These are phyloP conservation scores for Halichoeres trimaculatus DNA, from an alignment of 2,113 vertebrate species.

Conservation along the genomic window DNA sequence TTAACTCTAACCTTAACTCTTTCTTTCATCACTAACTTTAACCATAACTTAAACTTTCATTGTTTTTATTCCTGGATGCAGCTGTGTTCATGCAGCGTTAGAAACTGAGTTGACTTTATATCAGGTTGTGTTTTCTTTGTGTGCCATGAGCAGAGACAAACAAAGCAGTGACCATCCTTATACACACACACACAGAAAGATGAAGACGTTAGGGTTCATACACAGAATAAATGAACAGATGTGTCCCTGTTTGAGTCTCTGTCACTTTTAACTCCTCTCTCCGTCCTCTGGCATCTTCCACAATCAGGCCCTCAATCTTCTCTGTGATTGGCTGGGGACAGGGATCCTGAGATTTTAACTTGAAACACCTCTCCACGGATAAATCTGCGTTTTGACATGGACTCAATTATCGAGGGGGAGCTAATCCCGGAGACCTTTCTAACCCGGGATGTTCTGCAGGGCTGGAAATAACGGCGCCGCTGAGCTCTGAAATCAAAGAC, in stretches of 20 bases:
- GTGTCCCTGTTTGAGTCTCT: slow-evolving; percentile 29
- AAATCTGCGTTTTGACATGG: slow-evolving; percentile 70
- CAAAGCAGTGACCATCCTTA: no score
- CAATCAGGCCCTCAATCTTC: slow-evolving; percentile 40
- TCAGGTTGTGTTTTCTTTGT: no score
- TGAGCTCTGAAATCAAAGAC: slow-evolving; percentile 77
- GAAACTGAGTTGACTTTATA: no score
- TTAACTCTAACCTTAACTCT: no score
- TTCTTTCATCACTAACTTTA: no score
- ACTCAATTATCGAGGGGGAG: slow-evolving; percentile 67
- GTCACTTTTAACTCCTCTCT: background rate
- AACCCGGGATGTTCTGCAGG: slow-evolving; percentile 65
- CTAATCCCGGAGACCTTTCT: slow-evolving; percentile 75
- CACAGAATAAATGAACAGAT: no score
- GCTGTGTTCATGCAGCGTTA: no score
- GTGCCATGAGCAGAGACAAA: no score
- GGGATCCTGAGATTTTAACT: slow-evolving; percentile 56
- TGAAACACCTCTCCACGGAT: slow-evolving; percentile 61
- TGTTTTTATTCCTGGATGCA: no score
- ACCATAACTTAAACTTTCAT: no score
- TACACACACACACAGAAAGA: no score
- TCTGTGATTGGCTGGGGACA: slow-evolving; percentile 46
- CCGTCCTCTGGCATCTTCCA: slow-evolving; percentile 19
- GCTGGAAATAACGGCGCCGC: slow-evolving; percentile 70
- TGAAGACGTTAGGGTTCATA: no score